A percentile compares a stretch with the other conserved stretches of the same genome.
These are phyloP conservation scores for Leptocoma aspasia DNA, from an alignment of 2,113 vertebrate genomes.

Conservation along the genomic window DNA sequence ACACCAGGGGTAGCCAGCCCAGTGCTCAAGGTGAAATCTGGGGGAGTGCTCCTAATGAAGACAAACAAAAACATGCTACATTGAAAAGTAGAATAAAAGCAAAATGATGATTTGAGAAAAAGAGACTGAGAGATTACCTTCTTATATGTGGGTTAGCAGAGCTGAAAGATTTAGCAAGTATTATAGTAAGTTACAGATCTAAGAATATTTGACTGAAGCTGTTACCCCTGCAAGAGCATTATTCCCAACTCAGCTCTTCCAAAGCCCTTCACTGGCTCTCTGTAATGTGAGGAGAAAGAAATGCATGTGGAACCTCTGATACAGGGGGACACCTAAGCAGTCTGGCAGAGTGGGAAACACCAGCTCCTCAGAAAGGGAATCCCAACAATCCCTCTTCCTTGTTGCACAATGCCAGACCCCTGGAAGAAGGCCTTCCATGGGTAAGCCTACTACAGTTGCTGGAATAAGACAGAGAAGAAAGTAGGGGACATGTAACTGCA, in stretches of 20 bases:
- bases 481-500: neutral
- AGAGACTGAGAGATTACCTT: neutral
- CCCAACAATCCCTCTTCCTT: neutral
- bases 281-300: neutral
- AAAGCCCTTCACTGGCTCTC: neutral
- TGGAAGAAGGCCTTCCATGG: neutral
- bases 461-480: neutral
- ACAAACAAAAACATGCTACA: neutral
- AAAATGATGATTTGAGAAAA: neutral
- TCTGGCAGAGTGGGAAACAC: neutral
- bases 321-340: neutral
- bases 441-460: neutral
- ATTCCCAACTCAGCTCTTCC: neutral
- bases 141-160: neutral
- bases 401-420: neutral
- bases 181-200: neutral
- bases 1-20: neutral
- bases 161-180: neutral
- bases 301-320: neutral
- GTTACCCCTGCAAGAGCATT: neutral
- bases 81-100: neutral
- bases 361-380: neutral
- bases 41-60: accelerated
- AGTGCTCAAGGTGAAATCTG: neutral
- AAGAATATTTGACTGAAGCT: neutral